Evolutionary conservation across 1,140 invertebrate species (phyloP), one percentile per base, ranked within the genome.

Genomic region (Spodoptera frugiperda): DNA sequence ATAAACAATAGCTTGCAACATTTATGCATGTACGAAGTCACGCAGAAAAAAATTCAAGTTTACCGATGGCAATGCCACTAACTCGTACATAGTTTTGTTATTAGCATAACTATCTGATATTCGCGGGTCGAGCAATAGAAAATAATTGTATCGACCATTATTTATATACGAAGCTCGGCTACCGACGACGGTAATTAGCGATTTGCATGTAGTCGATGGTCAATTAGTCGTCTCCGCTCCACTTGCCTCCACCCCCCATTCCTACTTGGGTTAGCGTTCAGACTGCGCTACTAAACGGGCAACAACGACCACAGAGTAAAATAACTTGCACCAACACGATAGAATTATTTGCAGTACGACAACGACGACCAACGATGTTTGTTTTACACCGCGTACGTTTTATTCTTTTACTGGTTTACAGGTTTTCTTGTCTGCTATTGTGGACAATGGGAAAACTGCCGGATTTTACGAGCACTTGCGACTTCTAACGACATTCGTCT

Each of bases 401-500:
- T 53, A 21, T 49, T n/a, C 46, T 25, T 25, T 39, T 14, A 65
- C 17, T 8, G 14, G 67, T 39, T 63, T 49, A 25, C 70, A 54
- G 77, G 63, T 78, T 76, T 81, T 78, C 78, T 57, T 76, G 82
- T 83, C 74, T 79, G 59, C 78, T 68, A 88, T 78, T 85, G 71
- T 78, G 81, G 75, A 84, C 82, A 78, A 63, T 79, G 79, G 54
- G 76, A 79, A 82, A 82, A 88, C 86, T 84, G 81, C 79, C 78
- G 83, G 82, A 85, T 89, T 90, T 91, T 89, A 90, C 87, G 87
- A 89, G 84, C 85, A 84, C 87, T 91, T 83, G 87, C 84, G 84
- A 92, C 86, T 87, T 85, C 86, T 89, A 92, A 91, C 88, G 89
- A 90, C 85, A 88, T 90, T 89, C 86, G 82, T 91, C 89, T 89